Evolutionary conservation across 2,888 invertebrate species (phyloP).

Genomic region (Dioctria rufipes): DNA sequence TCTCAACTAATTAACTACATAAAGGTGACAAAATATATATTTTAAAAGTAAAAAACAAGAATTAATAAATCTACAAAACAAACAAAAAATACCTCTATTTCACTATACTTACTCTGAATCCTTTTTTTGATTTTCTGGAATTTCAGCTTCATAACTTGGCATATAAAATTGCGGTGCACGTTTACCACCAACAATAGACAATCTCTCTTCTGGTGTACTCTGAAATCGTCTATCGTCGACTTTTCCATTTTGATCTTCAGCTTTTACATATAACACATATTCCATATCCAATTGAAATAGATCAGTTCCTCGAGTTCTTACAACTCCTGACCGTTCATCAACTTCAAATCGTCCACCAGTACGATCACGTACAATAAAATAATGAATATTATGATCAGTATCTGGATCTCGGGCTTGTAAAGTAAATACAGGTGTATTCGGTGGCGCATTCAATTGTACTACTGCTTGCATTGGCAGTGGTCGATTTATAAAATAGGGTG

Average conservation of each 20-base stretch:
- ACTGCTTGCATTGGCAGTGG: slow-evolving; percentile 98
- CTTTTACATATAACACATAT: slow-evolving; percentile 95
- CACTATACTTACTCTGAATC: slow-evolving; percentile 92
- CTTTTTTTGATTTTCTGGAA: slow-evolving; percentile 97
- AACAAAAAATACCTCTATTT: too few species aligned
- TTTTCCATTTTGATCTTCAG: slow-evolving; percentile 94
- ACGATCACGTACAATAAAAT: slow-evolving; percentile 94
- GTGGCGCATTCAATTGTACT: slow-evolving; percentile 94
- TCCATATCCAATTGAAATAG: slow-evolving; percentile 96
- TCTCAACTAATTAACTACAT: too few species aligned
- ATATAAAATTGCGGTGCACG: slow-evolving; percentile 98
- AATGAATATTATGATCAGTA: slow-evolving; percentile 95
- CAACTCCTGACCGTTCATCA: slow-evolving; percentile 92
- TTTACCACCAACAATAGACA: slow-evolving; percentile 97
- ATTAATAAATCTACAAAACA: too few species aligned
- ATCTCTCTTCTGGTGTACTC: slow-evolving; percentile 90
- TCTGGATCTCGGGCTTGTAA: slow-evolving; percentile 97
- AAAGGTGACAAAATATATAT: too few species aligned
- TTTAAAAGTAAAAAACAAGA: too few species aligned
- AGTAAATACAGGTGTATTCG: slow-evolving; percentile 97
- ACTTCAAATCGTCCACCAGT: slow-evolving; percentile 87
- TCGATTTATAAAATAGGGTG: slow-evolving; percentile 95
- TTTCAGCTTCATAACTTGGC: slow-evolving; percentile 94
- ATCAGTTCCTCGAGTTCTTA: slow-evolving; percentile 91
- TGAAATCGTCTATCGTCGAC: slow-evolving; percentile 92